Evolutionary conservation across 2,797 vertebrate genomes (phyloP), one percentile per base, ranked within the genome.

Genomic region (Acropternis orthonyx): DNA sequence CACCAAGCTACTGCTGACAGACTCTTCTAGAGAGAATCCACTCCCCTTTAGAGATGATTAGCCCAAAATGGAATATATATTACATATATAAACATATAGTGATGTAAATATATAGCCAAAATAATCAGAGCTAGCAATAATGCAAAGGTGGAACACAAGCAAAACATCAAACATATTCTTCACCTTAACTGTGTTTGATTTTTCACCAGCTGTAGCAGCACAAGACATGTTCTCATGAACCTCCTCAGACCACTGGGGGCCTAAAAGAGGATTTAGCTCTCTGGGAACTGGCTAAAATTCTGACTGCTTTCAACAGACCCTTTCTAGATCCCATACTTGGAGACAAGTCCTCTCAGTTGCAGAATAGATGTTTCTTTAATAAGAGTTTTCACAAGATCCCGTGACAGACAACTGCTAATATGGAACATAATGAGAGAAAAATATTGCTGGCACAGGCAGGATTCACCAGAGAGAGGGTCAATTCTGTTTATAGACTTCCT

Each of bases 401-500:
- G 19, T 56, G 81, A 95, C 66, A 95, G 81, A 85, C 79, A 85
- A 85, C 72, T 92, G 84, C 69, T 93, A 78, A 90, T 66, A 71
- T 8, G 28, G 75, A 88, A 93, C 30, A 48, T 13, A 46, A 83
- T 54, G 81, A 95, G 92, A 59, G 62, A 69, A 67, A 37, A 66
- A 84, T 32, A 56, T 26, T 73, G 85, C 74, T 95, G 67, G 85
- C 83, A 88, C 56, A 66, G 49, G 61, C 88, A 89, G 84, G 92
- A 97, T 90, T 88, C 76, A 96, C 49, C 32, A 80, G 67, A 69
- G 28, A 96, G 58, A 83, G 66, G 77, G 69, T 94, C 89, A 96
- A 94, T 96, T 96, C 95, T 97, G 95, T 97, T 96, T 97, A 97
- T 98, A 98, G 98, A 98, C 98, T 98, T 97, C 97, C 97, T 97